These are phyloP conservation scores for Agapostemon virescens DNA, from an alignment of 2,888 invertebrate species.

Conservation along the genomic window DNA sequence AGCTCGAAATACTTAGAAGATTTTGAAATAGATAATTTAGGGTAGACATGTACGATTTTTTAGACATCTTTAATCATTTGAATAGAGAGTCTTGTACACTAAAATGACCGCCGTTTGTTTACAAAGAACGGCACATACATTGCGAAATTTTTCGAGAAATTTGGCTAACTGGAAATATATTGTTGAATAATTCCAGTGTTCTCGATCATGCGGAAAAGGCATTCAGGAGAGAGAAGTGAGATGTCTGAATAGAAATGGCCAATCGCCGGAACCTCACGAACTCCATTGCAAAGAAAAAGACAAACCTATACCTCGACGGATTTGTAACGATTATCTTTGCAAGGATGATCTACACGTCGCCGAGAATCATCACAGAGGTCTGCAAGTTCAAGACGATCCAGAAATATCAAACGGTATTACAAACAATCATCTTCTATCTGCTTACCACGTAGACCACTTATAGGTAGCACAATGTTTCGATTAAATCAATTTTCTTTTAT, in stretches of 20 bases:
- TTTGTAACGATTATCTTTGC: slow-evolving; percentile 81
- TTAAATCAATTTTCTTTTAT: too few relatives aligned
- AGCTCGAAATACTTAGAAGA: too few relatives aligned
- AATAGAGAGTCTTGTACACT: too few relatives aligned
- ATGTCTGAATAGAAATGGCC: slow-evolving; percentile 80
- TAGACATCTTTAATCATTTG: too few relatives aligned
- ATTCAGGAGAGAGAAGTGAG: slow-evolving; percentile 82
- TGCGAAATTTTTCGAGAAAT: too few relatives aligned
- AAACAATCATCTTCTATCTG: background rate
- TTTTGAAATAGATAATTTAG: too few relatives aligned
- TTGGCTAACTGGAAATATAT: background rate
- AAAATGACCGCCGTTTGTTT: too few relatives aligned
- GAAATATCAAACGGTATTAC: slow-evolving; percentile 62
- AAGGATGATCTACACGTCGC: slow-evolving; percentile 59
- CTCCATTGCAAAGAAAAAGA: slow-evolving; percentile 81
- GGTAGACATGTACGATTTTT: too few relatives aligned
- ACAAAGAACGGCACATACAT: too few relatives aligned
- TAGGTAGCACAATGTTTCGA: too few relatives aligned
- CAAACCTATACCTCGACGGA: slow-evolving; percentile 81
- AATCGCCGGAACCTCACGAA: slow-evolving; percentile 77
- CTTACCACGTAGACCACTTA: too few relatives aligned
- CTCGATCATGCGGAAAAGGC: slow-evolving; percentile 83
- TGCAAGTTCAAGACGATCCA: slow-evolving; percentile 69
- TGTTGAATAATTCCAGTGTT: slow-evolving; percentile 80
- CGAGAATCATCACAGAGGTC: slow-evolving; percentile 55